Conservation (phyloP, 2,888 invertebrate genomes). For the Agonopterix arenella region DNA sequence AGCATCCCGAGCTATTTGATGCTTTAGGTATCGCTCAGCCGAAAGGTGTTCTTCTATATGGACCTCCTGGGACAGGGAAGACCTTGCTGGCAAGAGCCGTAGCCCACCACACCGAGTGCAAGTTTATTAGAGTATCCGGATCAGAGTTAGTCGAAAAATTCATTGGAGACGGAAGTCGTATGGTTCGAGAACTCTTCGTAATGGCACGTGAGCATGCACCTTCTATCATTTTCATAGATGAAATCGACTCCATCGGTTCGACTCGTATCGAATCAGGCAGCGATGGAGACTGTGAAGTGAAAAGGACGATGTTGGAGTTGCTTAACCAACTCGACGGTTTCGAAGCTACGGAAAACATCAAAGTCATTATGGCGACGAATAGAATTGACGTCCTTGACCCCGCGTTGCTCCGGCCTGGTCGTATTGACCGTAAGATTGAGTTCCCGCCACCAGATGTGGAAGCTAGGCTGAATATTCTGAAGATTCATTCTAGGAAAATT, state of each 20-base stretch:
- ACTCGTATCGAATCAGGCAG: constrained; percentile 98
- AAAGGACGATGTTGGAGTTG: constrained; percentile 98
- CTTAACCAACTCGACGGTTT: constrained; percentile 99
- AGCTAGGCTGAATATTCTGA: constrained; percentile 97
- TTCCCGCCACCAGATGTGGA: constrained; percentile 99
- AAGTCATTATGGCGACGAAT: constrained; percentile 99
- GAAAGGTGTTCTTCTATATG: constrained; percentile 97
- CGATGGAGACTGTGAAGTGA: constrained; percentile 99
- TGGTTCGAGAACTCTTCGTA: constrained; percentile 99
- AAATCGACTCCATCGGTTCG: constrained; percentile 99
- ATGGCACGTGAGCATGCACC: constrained; percentile 99
- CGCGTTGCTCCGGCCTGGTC: constrained; percentile 96
- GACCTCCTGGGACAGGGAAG: constrained; percentile 97
- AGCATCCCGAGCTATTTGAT: constrained; percentile 99
- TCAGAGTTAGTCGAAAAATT: constrained; percentile 99
- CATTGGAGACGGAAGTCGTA: constrained; percentile 99
- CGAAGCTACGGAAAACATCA: constrained; percentile 99
- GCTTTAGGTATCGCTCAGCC: constrained; percentile 99
- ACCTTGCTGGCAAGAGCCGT: constrained; percentile 98
- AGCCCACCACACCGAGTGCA: constrained; percentile 99
- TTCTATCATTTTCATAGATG: constrained; percentile 99
- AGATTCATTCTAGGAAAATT: constrained; percentile 99
- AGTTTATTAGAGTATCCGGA: constrained; percentile 98
- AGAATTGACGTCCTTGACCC: constrained; percentile 99
- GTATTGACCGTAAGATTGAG: constrained; percentile 99